These are phyloP conservation scores for Peromyscus nudipes DNA, from an alignment of 2,797 vertebrate species.

Conservation along the genomic window DNA sequence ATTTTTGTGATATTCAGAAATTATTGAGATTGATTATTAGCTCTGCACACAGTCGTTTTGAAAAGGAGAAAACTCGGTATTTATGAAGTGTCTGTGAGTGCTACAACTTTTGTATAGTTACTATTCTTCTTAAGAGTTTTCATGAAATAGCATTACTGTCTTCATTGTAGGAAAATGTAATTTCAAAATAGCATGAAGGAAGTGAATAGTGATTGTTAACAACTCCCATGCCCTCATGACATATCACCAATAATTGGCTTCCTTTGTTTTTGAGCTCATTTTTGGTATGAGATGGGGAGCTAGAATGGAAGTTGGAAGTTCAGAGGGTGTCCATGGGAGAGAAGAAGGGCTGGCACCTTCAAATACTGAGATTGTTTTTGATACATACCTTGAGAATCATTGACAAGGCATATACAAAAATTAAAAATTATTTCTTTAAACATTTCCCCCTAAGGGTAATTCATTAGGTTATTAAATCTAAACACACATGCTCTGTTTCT, in stretches of 20 bases:
- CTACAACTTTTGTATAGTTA: conserved; percentile 24
- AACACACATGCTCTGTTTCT: background rate
- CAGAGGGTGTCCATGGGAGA: background rate
- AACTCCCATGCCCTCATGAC: background rate
- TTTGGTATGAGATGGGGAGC: conserved; percentile 14
- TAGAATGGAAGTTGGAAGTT: background rate
- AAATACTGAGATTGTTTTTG: conserved; percentile 12
- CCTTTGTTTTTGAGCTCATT: conserved; percentile 37
- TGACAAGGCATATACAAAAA: conserved; percentile 50
- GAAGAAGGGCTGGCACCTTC: background rate
- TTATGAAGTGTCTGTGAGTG: background rate
- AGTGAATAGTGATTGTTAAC: conserved; percentile 43
- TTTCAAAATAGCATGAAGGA: conserved; percentile 56
- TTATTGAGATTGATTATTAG: conserved; percentile 3
- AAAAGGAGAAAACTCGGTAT: background rate
- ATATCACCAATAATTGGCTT: conserved; percentile 30
- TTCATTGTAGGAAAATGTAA: conserved; percentile 49
- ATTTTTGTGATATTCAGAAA: conserved; percentile 23
- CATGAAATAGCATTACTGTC: conserved; percentile 14
- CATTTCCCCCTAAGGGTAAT: background rate
- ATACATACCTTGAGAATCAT: conserved; percentile 32
- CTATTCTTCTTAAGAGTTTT: conserved; percentile 29
- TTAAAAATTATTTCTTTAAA: conserved; percentile 5
- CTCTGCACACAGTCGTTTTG: background rate
- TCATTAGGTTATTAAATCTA: conserved; percentile 44